phyloP scores from a whole-genome alignment of 2,113 vertebrate genomes.

The Diglossa brunneiventris region DNA sequence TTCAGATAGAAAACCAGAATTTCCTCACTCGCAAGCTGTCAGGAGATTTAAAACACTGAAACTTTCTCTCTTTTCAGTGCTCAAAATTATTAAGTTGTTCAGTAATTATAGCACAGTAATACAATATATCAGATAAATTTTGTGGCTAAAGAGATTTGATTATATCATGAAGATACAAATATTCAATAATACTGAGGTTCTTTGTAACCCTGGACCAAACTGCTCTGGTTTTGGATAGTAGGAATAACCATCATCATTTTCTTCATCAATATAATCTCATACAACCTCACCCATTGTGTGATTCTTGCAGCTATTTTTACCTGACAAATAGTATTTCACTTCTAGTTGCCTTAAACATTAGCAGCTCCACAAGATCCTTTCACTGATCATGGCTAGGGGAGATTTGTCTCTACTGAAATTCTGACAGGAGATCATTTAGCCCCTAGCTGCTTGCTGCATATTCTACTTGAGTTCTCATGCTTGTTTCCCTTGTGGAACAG shows the following conservation, averaged over 20 bases:
- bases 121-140: background rate
- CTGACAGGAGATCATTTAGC: background rate
- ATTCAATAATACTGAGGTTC: background rate
- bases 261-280: background rate
- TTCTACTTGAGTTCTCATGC: background rate
- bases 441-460: background rate
- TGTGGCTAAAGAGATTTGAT: background rate
- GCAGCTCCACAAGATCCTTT: background rate
- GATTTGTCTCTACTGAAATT: background rate
- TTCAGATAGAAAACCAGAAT: background rate
- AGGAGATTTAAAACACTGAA: background rate
- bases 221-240: background rate
- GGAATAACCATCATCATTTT: background rate
- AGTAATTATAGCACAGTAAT: background rate
- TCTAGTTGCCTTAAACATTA: background rate
- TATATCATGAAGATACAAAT: background rate
- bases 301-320: background rate
- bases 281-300: background rate
- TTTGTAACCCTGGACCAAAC: background rate
- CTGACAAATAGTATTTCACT: background rate
- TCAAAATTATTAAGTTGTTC: background rate
- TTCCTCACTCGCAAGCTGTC: background rate
- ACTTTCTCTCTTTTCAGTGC: background rate
- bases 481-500: background rate
- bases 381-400: background rate